Evolutionary conservation across 2,113 vertebrate species (phyloP).

Genomic region (Cottus gobio): DNA sequence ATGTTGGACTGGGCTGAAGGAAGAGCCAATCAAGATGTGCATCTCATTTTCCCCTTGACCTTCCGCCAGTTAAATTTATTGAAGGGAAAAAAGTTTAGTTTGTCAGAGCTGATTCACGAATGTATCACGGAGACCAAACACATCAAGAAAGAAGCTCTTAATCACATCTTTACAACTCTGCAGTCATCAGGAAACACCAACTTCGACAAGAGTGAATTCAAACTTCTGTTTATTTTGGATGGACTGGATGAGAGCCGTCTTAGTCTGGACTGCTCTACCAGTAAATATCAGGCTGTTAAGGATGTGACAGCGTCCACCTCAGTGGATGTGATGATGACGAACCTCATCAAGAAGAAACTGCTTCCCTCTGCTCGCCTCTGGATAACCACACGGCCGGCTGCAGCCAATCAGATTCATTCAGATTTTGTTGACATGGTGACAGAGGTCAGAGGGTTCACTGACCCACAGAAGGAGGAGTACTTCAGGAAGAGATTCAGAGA

Average conservation of each 20-base stretch:
- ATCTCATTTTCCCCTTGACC: constrained; percentile 42
- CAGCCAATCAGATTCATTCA: constrained; percentile 8
- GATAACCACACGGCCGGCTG: constrained; percentile 8
- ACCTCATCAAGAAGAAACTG: too few relatives aligned
- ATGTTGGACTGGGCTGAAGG: constrained; percentile 39
- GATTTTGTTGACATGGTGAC: background rate
- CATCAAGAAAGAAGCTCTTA: background rate
- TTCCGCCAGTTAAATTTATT: constrained; percentile 44
- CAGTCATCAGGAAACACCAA: constrained; percentile 52
- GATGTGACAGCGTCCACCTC: background rate
- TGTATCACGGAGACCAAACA: constrained; percentile 2
- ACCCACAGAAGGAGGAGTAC: background rate
- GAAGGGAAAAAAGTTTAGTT: constrained; percentile 2
- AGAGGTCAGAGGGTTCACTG: background rate
- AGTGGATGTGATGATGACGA: background rate
- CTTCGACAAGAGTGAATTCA: constrained; percentile 40
- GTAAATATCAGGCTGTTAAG: background rate
- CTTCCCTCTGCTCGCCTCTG: constrained; percentile 9
- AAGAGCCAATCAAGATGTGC: constrained; percentile 33
- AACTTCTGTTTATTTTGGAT: constrained; percentile 32
- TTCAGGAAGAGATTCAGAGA: too few relatives aligned
- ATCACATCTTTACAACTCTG: constrained; percentile 28
- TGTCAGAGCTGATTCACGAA: constrained; percentile 44
- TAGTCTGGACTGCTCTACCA: constrained; percentile 14
- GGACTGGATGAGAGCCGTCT: constrained; percentile 39